These are phyloP conservation scores for Sturmia bella DNA, from an alignment of 2,888 invertebrate species.

Conservation along the genomic window DNA sequence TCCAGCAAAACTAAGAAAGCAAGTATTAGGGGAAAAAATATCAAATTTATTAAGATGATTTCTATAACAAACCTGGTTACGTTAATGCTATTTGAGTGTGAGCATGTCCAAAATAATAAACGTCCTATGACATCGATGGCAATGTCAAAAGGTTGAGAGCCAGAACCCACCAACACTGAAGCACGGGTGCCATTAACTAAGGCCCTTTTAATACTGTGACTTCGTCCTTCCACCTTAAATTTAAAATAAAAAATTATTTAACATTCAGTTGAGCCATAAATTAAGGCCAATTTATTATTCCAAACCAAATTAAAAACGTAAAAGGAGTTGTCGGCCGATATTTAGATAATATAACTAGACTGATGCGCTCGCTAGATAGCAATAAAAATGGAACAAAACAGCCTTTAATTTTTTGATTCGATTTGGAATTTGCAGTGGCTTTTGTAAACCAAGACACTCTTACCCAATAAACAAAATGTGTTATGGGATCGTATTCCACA, in stretches of 20 bases:
- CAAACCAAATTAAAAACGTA: too few species aligned
- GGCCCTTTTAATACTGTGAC: conserved; percentile 87
- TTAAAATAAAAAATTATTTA: conserved; percentile 11
- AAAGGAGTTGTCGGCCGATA: too few species aligned
- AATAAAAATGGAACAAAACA: too few species aligned
- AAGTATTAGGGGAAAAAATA: not conserved
- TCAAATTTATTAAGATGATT: not conserved
- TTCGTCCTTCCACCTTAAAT: conserved; percentile 89
- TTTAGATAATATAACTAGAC: too few species aligned
- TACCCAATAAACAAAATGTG: conserved; percentile 88
- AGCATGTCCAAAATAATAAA: conserved; percentile 94
- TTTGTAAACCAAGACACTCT: too few species aligned
- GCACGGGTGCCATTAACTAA: conserved; percentile 85
- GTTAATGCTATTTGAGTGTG: conserved; percentile 92
- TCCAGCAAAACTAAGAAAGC: conserved; percentile 78
- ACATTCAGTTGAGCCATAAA: not conserved
- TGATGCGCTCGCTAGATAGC: too few species aligned
- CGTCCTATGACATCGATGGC: conserved; percentile 93
- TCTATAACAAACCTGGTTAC: conserved; percentile 88
- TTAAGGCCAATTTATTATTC: too few species aligned
- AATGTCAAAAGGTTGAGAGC: conserved; percentile 89
- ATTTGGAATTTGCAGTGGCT: too few species aligned
- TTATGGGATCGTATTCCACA: conserved; percentile 92
- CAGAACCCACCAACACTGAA: conserved; percentile 84
- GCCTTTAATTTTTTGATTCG: too few species aligned